Conservation (phyloP, 2,797 vertebrate genomes). For the Ispidina picta region DNA sequence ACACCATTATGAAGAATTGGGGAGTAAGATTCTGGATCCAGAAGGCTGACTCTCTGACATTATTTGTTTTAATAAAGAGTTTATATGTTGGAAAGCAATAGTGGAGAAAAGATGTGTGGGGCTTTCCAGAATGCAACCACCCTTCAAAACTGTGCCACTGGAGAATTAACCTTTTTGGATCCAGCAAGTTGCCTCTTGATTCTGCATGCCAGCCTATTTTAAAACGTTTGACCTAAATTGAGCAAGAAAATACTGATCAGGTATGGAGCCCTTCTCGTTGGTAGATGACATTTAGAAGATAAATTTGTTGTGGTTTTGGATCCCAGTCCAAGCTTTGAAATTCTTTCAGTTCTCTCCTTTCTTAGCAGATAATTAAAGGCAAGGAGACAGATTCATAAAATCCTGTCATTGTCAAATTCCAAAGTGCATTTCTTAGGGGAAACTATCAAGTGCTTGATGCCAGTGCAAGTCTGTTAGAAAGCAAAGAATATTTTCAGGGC, state of each 20-base stretch:
- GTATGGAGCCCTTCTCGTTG: neutral
- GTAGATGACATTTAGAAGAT: neutral
- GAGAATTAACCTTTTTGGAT: neutral
- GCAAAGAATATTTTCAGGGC: neutral
- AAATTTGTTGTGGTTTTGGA: neutral
- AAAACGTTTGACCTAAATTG: neutral
- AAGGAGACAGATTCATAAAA: neutral
- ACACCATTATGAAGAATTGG: conserved; percentile 9
- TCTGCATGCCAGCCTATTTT: neutral
- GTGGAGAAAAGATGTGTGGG: neutral
- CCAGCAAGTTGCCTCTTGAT: neutral
- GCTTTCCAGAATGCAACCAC: neutral
- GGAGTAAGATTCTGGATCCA: conserved; percentile 38
- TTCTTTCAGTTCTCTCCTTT: neutral
- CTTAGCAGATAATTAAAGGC: neutral
- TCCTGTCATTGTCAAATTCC: neutral
- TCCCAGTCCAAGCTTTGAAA: neutral
- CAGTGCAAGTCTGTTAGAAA: neutral
- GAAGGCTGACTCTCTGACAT: conserved; percentile 18
- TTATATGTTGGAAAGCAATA: neutral
- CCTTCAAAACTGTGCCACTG: neutral
- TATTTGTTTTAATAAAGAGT: conserved; percentile 43
- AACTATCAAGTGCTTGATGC: neutral
- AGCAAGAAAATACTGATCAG: neutral
- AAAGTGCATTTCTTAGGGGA: neutral